Evolutionary conservation across 2,797 vertebrate genomes (phyloP), one percentile per base, ranked within the genome.

Genomic region (Darevskia mixta): DNA sequence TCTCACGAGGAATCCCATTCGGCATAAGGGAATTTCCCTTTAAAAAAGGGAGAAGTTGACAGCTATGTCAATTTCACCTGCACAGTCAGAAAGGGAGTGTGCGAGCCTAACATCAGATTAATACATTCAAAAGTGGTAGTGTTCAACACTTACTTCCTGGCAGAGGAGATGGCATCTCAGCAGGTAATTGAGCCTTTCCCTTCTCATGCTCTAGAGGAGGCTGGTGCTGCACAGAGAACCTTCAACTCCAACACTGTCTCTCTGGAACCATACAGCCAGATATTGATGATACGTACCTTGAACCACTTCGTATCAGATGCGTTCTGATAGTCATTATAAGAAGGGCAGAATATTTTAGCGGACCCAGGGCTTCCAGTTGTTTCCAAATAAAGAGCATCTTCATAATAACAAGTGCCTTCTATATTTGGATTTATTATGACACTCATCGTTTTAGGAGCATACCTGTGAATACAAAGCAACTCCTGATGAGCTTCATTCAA

Each of bases 281-380:
- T 58, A 23, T 73, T 10, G 23, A 75, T 77, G 20, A 49, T 83
- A 77, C 75, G 90, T 95, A 96, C 95, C 94, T 96, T 96, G 76
- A 94, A 95, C 95, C 95, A 96, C 67, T 93, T 94, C 80, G 87
- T 3, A 11, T 93, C 61, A 77, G 92, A 89, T 90, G 93, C 93
- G 71, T 92, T 92, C 83, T 90, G 72, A 43, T 95, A 95, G 61
- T 93, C 92, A 78, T 90, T 88, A 87, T 95, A 87, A 2, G 92
- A 93, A 86, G 94, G 95, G 83, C 95, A 96, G 91, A 77, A 69
- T 75, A 95, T 49, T 89, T 0, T 92, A 90, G 93, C 95, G 85
- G 84, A 77, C n/a, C 29, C 61, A 75, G 23, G 67, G 2, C 69
- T 95, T 93, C 91, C 83, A 13, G 88, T 92, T 3, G 90, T 87